Base-by-base conservation (phyloP, 92 coral and sea anemone genomes). In the Galaxea fascicularis region DNA sequence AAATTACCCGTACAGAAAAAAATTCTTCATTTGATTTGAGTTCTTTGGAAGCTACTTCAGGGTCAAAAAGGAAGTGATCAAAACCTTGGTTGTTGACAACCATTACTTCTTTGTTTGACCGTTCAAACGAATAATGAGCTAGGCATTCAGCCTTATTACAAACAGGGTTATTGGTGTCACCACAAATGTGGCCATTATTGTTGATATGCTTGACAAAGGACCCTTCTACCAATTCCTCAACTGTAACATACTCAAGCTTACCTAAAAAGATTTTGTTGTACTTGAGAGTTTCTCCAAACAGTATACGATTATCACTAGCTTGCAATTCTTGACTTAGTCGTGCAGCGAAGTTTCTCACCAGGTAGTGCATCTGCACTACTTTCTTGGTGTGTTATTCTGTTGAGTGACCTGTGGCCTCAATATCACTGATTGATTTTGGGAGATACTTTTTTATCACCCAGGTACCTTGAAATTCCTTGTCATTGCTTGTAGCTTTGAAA, bases 331-430 rank as follows among this genome's bases (percentile, higher is more conserved):
- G 68, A 47, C 63, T 57, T 52, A 93, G 71, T 73, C 83, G 81
- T 31, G 75, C 85, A 7, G 95, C 82, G 59, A 93, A 73, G 80
- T 87, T 93, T 69, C 85, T 84, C n/a, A 92, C 91, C 30, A 93
- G 69, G 72, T 78, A 65, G 76, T 93, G 93, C 93, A 93, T 90
- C n/a, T n/a, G n/a, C n/a, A n/a, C n/a, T n/a, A n/a, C n/a, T n/a
- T n/a, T n/a, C n/a, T n/a, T n/a, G n/a, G 95, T 73, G 45, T 93
- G 95, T 57, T 83, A 79, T 54, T 90, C 92, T n/a, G 90, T 85
- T 49, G 91, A 83, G 78, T 89, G 91, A 27, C 78, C 73, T 68
- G 87, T 78, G n/a, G 74, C 64, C 26, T 89, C 76, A 47, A 92
- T 92, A 72, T 86, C 88, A 52, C 73, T 46, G 74, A 82, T 47